Evolutionary conservation across 1,140 invertebrate species (phyloP), one percentile per base, ranked within the genome.

Genomic region (Venustaconcha ellipsiformis): DNA sequence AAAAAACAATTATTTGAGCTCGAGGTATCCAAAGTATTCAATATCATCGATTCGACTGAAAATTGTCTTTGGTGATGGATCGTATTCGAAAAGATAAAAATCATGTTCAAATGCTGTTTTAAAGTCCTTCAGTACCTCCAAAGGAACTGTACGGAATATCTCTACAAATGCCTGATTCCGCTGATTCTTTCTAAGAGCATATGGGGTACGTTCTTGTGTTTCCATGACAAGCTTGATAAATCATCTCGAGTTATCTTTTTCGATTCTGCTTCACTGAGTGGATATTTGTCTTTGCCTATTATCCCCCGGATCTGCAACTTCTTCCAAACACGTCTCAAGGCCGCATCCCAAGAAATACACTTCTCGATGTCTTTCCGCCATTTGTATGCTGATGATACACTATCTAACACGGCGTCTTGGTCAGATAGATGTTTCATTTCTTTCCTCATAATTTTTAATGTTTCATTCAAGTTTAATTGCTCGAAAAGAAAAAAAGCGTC

Each of bases 71-170:
- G 74, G 74, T 20, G 59, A 64, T 48, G 57, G 23, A 55, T 80
- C 64, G 68, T 80, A 80, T n/a, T 71, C 79, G 65, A 80, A 80
- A 12, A 80, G 66, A 12, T 80, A 57, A 70, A 75, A 80, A 57
- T 80, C 79, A 30, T 37, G 67, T 64, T 66, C 23, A 57, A 73
- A 76, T 11, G 65, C 23, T 58, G 18, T n/a, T 48, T 72, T 73
- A 6, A 80, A 30, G 20, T 63, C n/a, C 17, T 74, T 14, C 62
- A 80, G 60, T 18, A 71, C 55, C 23, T 67, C 60, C 26, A 17
- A 17, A 20, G 70, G 60, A 12, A 80, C 71, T 15, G 62, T 37
- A 63, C 67, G 62, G 57, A 70, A 80, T 14, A 74, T 74, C 37
- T 80, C 79, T 58, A 74, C 70, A 14, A 77, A 20, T 15, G 75